Evolutionary conservation across 2,797 vertebrate genomes (phyloP), one percentile per base, ranked within the genome.

Genomic region (Crotalus adamanteus): DNA sequence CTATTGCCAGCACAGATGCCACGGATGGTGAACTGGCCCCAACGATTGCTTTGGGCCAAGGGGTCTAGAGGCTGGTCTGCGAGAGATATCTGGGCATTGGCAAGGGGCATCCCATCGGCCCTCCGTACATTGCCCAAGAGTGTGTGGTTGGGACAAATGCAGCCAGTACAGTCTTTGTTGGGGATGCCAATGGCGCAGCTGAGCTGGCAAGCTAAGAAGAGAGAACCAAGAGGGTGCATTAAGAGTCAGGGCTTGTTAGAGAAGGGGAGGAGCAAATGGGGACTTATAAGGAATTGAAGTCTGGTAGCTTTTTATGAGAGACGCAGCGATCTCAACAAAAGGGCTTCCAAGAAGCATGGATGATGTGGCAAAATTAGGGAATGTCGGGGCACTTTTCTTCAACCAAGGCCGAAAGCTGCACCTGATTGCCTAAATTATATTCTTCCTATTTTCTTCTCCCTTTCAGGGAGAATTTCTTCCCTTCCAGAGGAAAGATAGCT

Each of bases 101-200:
- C 94, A 88, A 99, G 97, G 0, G 98, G 98, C 12, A 69, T 95
- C 0, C 99, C 98, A 0, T 97, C 93, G 3, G 96, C 26, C 0
- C 95, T 98, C 92, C 97, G 90, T 20, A 99, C 98, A 0, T 97
- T 98, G 28, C 99, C 99, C 1, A 90, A 93, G 53, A 99, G 96
- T 0, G 96, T 26, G 61, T 98, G 98, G 60, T 96, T 96, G 0
- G 98, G 97, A 88, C 99, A 99, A 53, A 96, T 91, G 31, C 99
- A 99, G 16, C 88, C 94, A 93, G 95, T 97, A 95, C 99, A 99
- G 95, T 98, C 97, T 25, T 97, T 96, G 60, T 93, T 98, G 87
- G 98, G 97, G 14, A 31, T 96, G 9, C 98, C 98, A 88, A 96
- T 95, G 0, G 94, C 53, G 90, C 98, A 98, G 56, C 91, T 91